These are phyloP conservation scores for Pseudopleuronectes americanus DNA, from an alignment of 2,797 vertebrate species.

Conservation along the genomic window DNA sequence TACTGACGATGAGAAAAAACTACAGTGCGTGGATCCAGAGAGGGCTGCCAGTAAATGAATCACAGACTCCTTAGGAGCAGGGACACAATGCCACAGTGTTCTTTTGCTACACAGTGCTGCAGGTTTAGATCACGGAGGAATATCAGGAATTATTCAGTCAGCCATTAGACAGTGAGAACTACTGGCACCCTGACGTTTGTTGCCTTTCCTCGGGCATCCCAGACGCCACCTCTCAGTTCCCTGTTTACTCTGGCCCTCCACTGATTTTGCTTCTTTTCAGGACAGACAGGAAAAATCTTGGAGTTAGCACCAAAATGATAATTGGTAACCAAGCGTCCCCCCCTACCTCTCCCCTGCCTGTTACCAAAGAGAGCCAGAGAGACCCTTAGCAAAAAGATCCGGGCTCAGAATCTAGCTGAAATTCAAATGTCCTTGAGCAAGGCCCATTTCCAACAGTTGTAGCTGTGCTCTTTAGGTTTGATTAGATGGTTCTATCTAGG, in stretches of 20 bases:
- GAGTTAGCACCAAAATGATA: constrained; percentile 72
- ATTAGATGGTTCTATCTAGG: not conserved
- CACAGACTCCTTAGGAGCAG: constrained; percentile 70
- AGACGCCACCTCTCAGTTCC: constrained; percentile 72
- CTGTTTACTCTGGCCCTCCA: constrained; percentile 76
- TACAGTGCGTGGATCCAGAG: constrained; percentile 64
- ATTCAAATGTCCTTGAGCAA: constrained; percentile 33
- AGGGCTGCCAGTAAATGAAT: constrained; percentile 71
- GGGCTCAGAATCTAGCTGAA: constrained; percentile 19
- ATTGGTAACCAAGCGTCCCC: constrained; percentile 69
- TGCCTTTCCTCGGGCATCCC: constrained; percentile 72
- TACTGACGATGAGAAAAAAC: constrained; percentile 64
- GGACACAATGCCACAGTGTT: constrained; percentile 80
- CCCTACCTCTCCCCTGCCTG: constrained; percentile 36
- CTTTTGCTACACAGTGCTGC: constrained; percentile 66
- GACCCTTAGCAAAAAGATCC: constrained; percentile 17
- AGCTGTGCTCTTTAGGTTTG: constrained; percentile 9
- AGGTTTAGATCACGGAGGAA: constrained; percentile 83
- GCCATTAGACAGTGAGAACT: constrained; percentile 69
- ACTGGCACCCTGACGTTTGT: constrained; percentile 64
- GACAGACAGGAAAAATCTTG: constrained; percentile 71
- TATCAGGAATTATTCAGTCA: constrained; percentile 76
- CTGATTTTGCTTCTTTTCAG: constrained; percentile 65
- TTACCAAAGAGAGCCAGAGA: constrained; percentile 26
- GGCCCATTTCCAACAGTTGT: constrained; percentile 17